phyloP scores from a whole-genome alignment of 2,888 invertebrate genomes.

The Seira ritae region DNA sequence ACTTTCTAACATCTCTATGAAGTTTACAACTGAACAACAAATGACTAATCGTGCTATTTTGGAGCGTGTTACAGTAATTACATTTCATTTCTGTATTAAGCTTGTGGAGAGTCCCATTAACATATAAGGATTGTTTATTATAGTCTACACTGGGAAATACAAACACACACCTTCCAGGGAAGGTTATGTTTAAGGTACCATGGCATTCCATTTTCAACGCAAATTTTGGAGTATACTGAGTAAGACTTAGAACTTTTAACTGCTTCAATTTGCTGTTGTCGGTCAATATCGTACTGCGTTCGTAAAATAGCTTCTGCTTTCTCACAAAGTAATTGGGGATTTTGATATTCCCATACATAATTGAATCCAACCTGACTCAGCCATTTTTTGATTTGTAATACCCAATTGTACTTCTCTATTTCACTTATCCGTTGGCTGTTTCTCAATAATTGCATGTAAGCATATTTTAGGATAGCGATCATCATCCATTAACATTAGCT shows the following conservation, averaged over 20 bases:
- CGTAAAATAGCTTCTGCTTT: background rate
- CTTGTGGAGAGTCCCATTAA: background rate
- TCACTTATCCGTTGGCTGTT: background rate
- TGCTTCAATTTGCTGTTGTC: background rate
- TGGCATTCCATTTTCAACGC: background rate
- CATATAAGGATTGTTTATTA: background rate
- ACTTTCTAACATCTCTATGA: background rate
- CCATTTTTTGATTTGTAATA: background rate
- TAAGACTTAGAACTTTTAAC: background rate
- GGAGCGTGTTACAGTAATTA: background rate
- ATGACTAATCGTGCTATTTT: background rate
- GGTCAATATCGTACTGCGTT: background rate
- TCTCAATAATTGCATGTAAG: background rate
- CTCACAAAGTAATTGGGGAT: no score
- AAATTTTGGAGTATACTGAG: background rate
- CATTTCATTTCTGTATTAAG: background rate
- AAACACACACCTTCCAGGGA: background rate
- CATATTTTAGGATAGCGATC: background rate
- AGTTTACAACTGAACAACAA: background rate
- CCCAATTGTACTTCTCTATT: background rate
- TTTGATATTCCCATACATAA: background rate
- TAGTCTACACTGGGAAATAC: background rate
- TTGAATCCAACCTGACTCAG: background rate
- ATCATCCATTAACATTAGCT: background rate
- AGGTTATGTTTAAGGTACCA: background rate